phyloP scores from a whole-genome alignment of 2,888 invertebrate genomes.

The Drosophila colorata region DNA sequence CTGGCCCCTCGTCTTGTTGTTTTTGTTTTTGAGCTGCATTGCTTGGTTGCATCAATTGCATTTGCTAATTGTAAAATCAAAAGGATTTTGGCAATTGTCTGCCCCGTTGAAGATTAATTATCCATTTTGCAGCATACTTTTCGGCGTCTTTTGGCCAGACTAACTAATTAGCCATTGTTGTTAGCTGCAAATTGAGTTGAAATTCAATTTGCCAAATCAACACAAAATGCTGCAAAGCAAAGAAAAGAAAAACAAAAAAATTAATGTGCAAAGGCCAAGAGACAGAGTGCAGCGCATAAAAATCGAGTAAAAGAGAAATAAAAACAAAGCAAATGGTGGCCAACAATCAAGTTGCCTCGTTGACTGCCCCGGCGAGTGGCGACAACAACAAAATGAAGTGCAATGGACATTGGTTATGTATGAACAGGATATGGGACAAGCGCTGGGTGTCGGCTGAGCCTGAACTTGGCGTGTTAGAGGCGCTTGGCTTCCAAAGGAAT shows the following conservation, averaged over 20 bases:
- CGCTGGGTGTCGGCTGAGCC: neutral
- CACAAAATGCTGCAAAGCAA: conserved; percentile 48
- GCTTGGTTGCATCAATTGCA: conserved; percentile 7
- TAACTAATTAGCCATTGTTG: conserved; percentile 61
- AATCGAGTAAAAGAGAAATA: conserved; percentile 21
- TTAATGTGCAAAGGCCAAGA: conserved; percentile 24
- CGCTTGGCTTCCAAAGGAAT: conserved; percentile 29
- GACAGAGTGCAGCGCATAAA: conserved; percentile 24
- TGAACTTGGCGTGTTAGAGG: conserved; percentile 22
- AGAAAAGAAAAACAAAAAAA: conserved; percentile 17
- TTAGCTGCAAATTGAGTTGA: conserved; percentile 69
- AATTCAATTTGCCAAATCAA: conserved; percentile 76
- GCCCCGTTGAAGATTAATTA: neutral
- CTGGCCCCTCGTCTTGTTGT: neutral
- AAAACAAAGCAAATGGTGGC: conserved; percentile 27
- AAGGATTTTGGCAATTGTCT: neutral
- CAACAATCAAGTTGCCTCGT: conserved; percentile 63
- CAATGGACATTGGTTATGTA: conserved; percentile 50
- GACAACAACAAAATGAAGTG: conserved; percentile 72
- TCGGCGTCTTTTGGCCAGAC: conserved; percentile 34
- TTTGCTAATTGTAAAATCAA: conserved; percentile 18
- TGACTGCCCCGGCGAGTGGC: conserved; percentile 49
- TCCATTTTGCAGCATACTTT: conserved; percentile 60
- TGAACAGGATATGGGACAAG: neutral
- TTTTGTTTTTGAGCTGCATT: conserved; percentile 17